phyloP scores from a whole-genome alignment of 92 coral and sea anemone species.

The Porites rus region DNA sequence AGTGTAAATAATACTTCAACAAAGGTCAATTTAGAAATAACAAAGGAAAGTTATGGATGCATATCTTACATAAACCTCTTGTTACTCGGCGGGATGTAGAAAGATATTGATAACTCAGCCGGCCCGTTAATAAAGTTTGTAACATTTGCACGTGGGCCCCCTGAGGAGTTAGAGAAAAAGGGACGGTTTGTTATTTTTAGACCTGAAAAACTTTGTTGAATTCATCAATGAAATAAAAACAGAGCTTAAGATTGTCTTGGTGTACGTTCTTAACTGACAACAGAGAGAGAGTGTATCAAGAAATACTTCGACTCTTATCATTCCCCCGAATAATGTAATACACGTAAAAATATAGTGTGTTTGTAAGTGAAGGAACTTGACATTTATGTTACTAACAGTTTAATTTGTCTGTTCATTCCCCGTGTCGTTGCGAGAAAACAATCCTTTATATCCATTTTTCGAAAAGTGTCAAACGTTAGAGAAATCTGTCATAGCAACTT shows the following conservation, averaged over 20 bases:
- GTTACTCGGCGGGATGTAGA: slow-evolving; percentile 38
- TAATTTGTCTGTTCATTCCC: slow-evolving; percentile 1
- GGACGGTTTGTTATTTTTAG: slow-evolving; percentile 4
- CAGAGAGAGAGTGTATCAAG: slow-evolving; percentile 15
- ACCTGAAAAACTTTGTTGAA: slow-evolving; percentile 24
- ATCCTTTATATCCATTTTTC: slow-evolving; percentile 12
- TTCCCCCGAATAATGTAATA: not conserved
- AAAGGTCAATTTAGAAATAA: slow-evolving; percentile 38
- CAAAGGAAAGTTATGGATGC: slow-evolving; percentile 38
- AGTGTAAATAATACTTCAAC: slow-evolving; percentile 41
- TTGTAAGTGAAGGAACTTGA: slow-evolving; percentile 6
- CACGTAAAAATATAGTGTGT: not conserved
- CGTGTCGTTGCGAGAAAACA: not conserved
- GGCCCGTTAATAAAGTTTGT: slow-evolving; percentile 41
- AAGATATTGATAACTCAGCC: slow-evolving; percentile 13
- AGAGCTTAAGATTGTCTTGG: not conserved
- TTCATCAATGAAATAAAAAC: slow-evolving; percentile 6
- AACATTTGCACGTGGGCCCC: slow-evolving; percentile 52
- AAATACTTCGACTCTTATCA: not conserved
- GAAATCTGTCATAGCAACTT: slow-evolving; percentile 33
- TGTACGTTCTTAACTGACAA: not conserved
- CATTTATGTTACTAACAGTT: not conserved
- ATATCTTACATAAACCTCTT: slow-evolving; percentile 45
- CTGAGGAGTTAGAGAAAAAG: slow-evolving; percentile 11
- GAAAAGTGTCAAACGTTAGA: slow-evolving; percentile 16